phyloP scores from a whole-genome alignment of 1,140 invertebrate genomes.

The Musca domestica region DNA sequence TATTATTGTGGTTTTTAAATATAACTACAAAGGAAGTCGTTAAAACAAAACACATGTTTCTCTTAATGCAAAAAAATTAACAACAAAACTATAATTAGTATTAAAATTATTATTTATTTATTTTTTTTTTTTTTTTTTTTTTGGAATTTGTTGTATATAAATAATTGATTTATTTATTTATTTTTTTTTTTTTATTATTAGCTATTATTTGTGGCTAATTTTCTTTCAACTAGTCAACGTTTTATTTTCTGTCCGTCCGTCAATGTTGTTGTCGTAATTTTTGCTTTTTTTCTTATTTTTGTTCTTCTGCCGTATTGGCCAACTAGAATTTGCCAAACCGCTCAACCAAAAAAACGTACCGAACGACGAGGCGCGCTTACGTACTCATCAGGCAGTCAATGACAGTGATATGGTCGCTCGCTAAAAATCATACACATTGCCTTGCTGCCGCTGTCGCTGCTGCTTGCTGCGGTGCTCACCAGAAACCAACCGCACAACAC shows the following conservation, averaged over 20 bases:
- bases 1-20: too few species aligned
- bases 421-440: conserved; percentile 5
- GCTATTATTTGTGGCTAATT: not conserved
- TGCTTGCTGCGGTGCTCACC: too few species aligned
- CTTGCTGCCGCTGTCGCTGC: too few species aligned
- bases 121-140: too few species aligned
- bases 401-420: conserved; percentile 12
- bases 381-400: conserved; percentile 19
- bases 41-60: too few species aligned
- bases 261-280: not conserved
- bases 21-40: too few species aligned
- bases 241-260: not conserved
- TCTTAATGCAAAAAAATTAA: too few species aligned
- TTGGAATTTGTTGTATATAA: too few species aligned
- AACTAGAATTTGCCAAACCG: conserved; percentile 11
- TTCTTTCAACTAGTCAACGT: not conserved
- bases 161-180: too few species aligned
- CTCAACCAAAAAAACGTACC: conserved; percentile 19
- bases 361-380: conserved; percentile 15
- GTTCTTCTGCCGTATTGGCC: not conserved
- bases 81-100: too few species aligned
- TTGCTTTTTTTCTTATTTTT: not conserved
- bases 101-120: too few species aligned
- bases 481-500: too few species aligned
- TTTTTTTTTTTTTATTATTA: not conserved